These are phyloP conservation scores for Penaeus vannamei DNA, from an alignment of 1,140 invertebrate species.

Conservation along the genomic window DNA sequence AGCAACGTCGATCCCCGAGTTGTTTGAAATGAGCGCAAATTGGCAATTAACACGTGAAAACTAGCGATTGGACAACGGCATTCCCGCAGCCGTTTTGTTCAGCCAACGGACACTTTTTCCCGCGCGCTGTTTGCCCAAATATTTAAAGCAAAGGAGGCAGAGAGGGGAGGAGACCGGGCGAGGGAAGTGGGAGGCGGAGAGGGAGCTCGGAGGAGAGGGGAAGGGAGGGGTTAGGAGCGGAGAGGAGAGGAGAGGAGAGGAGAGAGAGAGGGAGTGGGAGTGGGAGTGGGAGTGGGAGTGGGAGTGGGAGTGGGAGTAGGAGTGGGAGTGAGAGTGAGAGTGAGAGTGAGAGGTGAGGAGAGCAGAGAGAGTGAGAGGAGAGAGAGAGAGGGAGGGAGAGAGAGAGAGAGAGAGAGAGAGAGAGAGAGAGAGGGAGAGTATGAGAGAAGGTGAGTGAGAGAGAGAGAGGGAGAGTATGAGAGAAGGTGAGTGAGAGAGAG, in stretches of 20 bases:
- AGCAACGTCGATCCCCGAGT: too few species aligned
- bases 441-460: background rate
- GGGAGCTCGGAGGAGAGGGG: too few species aligned
- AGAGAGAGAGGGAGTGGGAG: background rate
- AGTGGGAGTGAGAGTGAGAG: conserved; percentile 13
- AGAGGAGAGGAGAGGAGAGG: background rate
- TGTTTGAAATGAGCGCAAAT: too few species aligned
- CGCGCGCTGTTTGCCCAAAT: too few species aligned
- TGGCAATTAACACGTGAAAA: too few species aligned
- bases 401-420: conserved; percentile 33
- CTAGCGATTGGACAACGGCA: too few species aligned
- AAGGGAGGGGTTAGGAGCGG: too few species aligned
- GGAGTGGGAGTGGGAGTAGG: background rate
- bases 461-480: background rate
- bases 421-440: conserved; percentile 3
- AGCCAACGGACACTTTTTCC: too few species aligned
- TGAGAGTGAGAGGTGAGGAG: conserved; percentile 29
- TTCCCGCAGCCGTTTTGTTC: too few species aligned
- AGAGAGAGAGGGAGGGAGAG: conserved; percentile 9
- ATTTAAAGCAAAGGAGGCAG: too few species aligned
- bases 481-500: background rate
- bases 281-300: background rate
- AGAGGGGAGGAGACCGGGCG: too few species aligned
- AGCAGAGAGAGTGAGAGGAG: background rate
- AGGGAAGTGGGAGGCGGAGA: too few species aligned